Base-by-base conservation (phyloP, 2,113 vertebrate species). In the Epinephelus moara region DNA sequence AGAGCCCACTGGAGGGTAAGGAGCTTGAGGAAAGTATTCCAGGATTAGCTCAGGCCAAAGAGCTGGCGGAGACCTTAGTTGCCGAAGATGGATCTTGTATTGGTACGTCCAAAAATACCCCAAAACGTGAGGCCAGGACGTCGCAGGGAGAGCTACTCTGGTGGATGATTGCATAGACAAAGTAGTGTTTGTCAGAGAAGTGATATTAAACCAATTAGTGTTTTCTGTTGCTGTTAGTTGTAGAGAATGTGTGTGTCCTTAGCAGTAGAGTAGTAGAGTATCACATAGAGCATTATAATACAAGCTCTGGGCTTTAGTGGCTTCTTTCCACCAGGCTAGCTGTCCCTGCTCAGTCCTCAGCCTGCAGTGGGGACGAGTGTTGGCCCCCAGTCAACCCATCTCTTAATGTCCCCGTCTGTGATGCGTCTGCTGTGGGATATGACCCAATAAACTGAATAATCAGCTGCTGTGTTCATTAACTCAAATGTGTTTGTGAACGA, bases 61-160 rank as follows among this genome's bases (percentile, higher is more conserved):
- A 99, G 94, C 97, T 99, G 40, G 97, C 97, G 0, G 97, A 98
- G 95, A 97, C 97, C 94, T 96, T 99, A 74, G 97, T 97, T 0
- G 95, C 96, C 0, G 96, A 99, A 15, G 97, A 98, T 0, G 96
- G 97, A 96, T 91, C 97, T 94, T 97, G 98, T 96, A 95, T 95
- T 88, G 95, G 94, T 95, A 94, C 73, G 94, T 96, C 75, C 25
- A 74, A 61, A 81, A 83, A 73, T 19, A 49, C 40, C 55, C 68
- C n/a, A 4, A 85, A 79, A 81, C 17, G 40, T 45, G 64, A 56
- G 68, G 77, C 70, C 27, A 21, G 76, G 89, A 86, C 62, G 4
- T 60, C 10, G 63, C 76, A 82, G 78, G 77, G 87, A 89, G 75
- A 90, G 89, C 86, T 85, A 82, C 70, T 80, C 59, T 90, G 87